These are phyloP conservation scores for Charadrius vociferus DNA, from an alignment of 2,113 vertebrate genomes.

Conservation along the genomic window DNA sequence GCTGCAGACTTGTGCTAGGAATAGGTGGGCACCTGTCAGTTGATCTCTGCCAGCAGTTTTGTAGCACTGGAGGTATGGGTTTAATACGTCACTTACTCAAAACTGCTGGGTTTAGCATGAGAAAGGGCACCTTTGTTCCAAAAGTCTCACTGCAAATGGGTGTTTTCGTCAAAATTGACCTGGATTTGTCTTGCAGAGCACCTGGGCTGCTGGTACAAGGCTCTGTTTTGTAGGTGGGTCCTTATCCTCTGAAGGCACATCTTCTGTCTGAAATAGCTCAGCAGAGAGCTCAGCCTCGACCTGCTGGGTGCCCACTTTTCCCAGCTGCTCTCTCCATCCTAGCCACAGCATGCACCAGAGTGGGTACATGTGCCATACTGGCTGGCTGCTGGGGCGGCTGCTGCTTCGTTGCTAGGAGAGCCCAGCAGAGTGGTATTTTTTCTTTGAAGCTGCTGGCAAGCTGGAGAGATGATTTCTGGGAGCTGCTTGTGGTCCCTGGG, in stretches of 20 bases:
- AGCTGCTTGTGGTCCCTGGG: not conserved
- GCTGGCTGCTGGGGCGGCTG: not conserved
- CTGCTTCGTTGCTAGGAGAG: not conserved
- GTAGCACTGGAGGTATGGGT: not conserved
- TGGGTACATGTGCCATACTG: fast-evolving
- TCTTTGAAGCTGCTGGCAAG: not conserved
- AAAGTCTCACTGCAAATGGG: not conserved
- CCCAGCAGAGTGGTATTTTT: not conserved
- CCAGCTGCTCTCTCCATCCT: fast-evolving
- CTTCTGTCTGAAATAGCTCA: not conserved
- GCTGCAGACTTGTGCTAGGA: fast-evolving
- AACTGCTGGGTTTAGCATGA: not conserved
- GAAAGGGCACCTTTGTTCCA: not conserved
- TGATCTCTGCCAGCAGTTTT: not conserved
- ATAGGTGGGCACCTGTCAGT: not conserved
- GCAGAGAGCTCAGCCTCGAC: not conserved
- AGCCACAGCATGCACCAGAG: fast-evolving
- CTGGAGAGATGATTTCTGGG: not conserved
- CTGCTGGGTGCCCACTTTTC: fast-evolving
- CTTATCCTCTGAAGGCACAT: not conserved
- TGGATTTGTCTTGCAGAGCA: not conserved
- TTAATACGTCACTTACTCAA: not conserved
- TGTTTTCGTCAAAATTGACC: not conserved
- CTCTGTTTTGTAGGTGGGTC: not conserved
- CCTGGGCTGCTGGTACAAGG: not conserved